Percentiles rank a stretch among this genome's conserved stretches.
Evolutionary conservation across 92 coral and sea anemone genomes (phyloP).

Genomic region (Umimayanthus chanpuru): DNA sequence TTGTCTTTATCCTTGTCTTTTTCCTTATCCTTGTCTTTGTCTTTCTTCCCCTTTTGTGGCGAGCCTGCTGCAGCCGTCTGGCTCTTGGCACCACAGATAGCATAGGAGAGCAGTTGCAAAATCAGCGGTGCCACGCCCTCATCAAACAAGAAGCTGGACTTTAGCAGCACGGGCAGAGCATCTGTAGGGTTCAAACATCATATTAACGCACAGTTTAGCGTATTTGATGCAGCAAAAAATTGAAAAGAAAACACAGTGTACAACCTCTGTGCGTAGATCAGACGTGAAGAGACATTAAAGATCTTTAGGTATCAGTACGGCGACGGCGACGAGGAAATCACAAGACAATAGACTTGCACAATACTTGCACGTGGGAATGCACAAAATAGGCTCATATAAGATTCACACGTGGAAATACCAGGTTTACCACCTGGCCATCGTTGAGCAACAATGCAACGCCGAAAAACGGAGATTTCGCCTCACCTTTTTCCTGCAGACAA

Average conservation of each 20-base stretch:
- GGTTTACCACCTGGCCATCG: too few relatives aligned
- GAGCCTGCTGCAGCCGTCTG: slow-evolving; percentile 59
- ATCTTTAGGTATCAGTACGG: too few relatives aligned
- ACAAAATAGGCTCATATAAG: too few relatives aligned
- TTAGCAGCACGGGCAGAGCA: slow-evolving; percentile 85
- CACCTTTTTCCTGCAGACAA: slow-evolving; percentile 88
- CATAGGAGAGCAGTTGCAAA: slow-evolving; percentile 89
- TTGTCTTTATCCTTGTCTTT: slow-evolving; percentile 66
- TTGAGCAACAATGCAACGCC: too few relatives aligned
- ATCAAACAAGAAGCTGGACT: slow-evolving; percentile 92
- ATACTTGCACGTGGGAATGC: too few relatives aligned
- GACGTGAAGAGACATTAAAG: too few relatives aligned
- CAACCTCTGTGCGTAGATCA: too few relatives aligned
- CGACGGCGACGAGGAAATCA: too few relatives aligned
- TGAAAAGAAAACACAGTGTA: neutral
- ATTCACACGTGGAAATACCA: too few relatives aligned
- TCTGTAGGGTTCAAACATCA: slow-evolving; percentile 49
- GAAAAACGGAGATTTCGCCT: neutral
- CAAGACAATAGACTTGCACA: too few relatives aligned
- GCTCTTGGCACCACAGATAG: slow-evolving; percentile 83
- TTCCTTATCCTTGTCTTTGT: slow-evolving; percentile 80
- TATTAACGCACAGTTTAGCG: neutral
- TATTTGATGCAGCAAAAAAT: neutral
- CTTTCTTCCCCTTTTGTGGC: slow-evolving; percentile 79
- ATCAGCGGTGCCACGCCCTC: slow-evolving; percentile 95